Evolutionary conservation across 2,797 vertebrate species (phyloP).

Genomic region (Leontocebus nigricollis): DNA sequence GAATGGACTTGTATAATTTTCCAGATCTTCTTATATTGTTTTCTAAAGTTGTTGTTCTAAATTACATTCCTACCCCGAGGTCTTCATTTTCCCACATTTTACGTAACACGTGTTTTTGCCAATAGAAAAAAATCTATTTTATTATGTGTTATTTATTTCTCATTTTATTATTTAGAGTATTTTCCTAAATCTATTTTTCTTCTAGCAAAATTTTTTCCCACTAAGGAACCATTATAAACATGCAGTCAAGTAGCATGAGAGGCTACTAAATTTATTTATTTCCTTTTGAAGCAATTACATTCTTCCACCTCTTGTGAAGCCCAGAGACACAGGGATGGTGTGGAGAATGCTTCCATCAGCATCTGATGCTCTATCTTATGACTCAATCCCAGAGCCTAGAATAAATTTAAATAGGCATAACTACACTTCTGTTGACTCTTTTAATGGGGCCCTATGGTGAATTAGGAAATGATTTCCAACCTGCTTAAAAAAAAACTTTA

Average conservation of each 20-base stretch:
- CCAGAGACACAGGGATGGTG: not conserved
- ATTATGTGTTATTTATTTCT: too few relatives aligned
- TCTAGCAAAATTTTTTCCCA: not conserved
- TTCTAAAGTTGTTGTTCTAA: not conserved
- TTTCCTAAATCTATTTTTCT: not conserved
- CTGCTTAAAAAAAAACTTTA: not conserved
- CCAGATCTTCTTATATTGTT: not conserved
- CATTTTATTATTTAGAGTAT: too few relatives aligned
- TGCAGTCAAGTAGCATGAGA: not conserved
- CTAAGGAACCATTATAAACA: not conserved
- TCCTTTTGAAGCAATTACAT: not conserved
- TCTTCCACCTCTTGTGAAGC: not conserved
- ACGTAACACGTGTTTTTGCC: too few relatives aligned
- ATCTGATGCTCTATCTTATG: not conserved
- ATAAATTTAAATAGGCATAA: not conserved
- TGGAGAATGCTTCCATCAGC: not conserved
- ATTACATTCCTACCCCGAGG: not conserved
- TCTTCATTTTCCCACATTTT: too few relatives aligned
- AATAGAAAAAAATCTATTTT: too few relatives aligned
- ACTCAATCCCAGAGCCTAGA: not conserved
- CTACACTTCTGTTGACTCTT: not conserved
- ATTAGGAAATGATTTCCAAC: constrained; percentile 73
- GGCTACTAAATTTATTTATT: not conserved
- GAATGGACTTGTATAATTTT: not conserved
- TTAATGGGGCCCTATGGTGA: constrained; percentile 64